Base-by-base conservation (phyloP, 1,140 invertebrate genomes). In the Rhynchophorus ferrugineus region DNA sequence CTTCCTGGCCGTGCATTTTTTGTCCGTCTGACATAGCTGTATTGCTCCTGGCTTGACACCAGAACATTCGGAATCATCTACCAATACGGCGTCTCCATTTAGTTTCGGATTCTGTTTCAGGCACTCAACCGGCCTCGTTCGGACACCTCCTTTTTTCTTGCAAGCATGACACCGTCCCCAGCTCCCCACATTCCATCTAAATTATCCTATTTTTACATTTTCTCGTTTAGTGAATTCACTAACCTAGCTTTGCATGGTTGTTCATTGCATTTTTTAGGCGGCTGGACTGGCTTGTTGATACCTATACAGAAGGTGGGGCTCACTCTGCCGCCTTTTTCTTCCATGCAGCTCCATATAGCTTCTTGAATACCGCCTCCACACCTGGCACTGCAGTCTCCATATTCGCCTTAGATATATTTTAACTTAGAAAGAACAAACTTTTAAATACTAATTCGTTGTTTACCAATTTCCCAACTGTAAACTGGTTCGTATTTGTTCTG, bases 131-230 rank as follows among this genome's bases (percentile, higher is more conserved):
- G 69, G 69, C 3, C 75, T 63, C 21, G 57, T 67, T 24, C 59
- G 60, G 1, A 62, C 54, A 5, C 75, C 75, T 9, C 65, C 65
- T 56, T 69, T 67, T 18, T 66, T 66, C 37, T 71, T 67, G 52
- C 74, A 76, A 3, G 73, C 72, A 35, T 60, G 67, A 49, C 75
- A 77, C 21, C 65, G 63, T 36, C 73, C 69, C 75, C 75, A 77
- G 50, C 71, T 70, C 21, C 73, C 74, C 5, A 72, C 66, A 43
- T 70, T 64, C 75, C 75, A 77, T 58, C 75, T 73, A 35, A 24
- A 56, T 21, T 41, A 13, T 1, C 8, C 5, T 29, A 29, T 38
- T 20, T 0, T 35, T 5, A 35, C 17, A 14, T 29, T 1, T 22
- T 37, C 13, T 7, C 9, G 7, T 5, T 6, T 3, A 17, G 3